Evolutionary conservation across 2,113 vertebrate species (phyloP), one percentile per base, ranked within the genome.

Genomic region (Pantherophis guttatus): DNA sequence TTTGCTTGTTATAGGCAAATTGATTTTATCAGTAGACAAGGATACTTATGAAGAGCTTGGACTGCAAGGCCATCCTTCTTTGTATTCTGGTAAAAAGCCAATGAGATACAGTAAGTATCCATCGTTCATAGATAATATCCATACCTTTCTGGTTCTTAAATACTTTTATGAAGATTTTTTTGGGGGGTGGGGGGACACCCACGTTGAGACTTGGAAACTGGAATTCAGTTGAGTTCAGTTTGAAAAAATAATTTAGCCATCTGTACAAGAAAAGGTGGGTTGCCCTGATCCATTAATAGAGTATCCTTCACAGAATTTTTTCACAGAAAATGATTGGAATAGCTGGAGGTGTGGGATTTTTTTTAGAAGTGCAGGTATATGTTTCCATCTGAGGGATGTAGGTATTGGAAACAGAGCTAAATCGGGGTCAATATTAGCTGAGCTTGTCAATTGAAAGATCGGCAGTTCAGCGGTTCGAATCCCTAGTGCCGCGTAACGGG

Each of bases 31-130:
- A 53, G 97, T 99, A 95, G 98, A 99, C 95, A 99, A 99, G 95
- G 99, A 99, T 96, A 98, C 98, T 0, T 99, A 99, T 0, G 98
- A 99, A 96, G 96, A 98, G 53, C 97, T 98, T 96, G 99, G 99
- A 55, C 96, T 99, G 53, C 98, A 99, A 70, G 99, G 99, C 65
- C 97, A 26, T 89, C 98, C 98, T 5, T 99, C 99, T 54, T 97
- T 50, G 26, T 99, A 98, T 97, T 98, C 97, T 95, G 98, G 98
- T 94, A 98, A 97, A 96, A 97, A 97, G 62, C 87, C 81, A 3
- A 94, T 98, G 98, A 98, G 98, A 98, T 99, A 98, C 0, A 98
- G 99, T 99, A 96, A 97, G 98, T 98, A 86, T 91, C 55, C 55
- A 62, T 24, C 90, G 88, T 24, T 75, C 26, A 55, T 92, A 52